Evolutionary conservation across 2,888 invertebrate genomes (phyloP), one percentile per base, ranked within the genome.

Genomic region (Campoplex capitator): DNA sequence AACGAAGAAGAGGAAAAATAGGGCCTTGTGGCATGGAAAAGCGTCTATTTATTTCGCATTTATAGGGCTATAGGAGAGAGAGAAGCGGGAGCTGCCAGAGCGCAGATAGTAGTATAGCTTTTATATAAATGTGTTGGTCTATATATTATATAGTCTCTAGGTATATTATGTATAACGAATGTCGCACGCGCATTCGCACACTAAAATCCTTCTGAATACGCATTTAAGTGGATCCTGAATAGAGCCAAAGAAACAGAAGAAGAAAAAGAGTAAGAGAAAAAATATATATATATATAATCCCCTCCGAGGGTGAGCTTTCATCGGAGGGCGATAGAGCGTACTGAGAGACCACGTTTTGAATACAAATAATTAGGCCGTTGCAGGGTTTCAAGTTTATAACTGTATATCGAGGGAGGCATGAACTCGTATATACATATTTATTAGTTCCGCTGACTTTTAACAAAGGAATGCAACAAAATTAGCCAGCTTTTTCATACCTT

Each of bases 11-110:
- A 83, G 73, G 56, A 54, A 62, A 70, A 82, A 56, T 18, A 35
- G 79, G 28, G 74, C 81, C 58, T 80, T 78, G 78, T 74, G 83
- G 74, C 62, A 77, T 68, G 81, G 81, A 88, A 83, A 83, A 71
- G 76, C 83, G 83, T 86, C 89, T 88, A 91, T 91, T 91, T 91
- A 89, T 90, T 89, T 90, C 90, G 88, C 88, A 89, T 91, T 90
- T 90, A 23, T 23, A 90, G 85, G 88, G 83, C 84, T 81, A 87
- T 78, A 87, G 79, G 62, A 83, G 85, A 84, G 84, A 80, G 84
- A 80, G 67, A 71, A 85, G 80, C 71, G 71, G 45, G 77, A 28
- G 77, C 76, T 82, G 65, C 67, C 67, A 56, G 65, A 67, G 74
- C 74, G 54, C 79, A 77, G 73, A 85, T 83, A 74, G 73, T 78